Evolutionary conservation across 2,113 vertebrate genomes (phyloP).

Genomic region (Pachypanchax playfairii): DNA sequence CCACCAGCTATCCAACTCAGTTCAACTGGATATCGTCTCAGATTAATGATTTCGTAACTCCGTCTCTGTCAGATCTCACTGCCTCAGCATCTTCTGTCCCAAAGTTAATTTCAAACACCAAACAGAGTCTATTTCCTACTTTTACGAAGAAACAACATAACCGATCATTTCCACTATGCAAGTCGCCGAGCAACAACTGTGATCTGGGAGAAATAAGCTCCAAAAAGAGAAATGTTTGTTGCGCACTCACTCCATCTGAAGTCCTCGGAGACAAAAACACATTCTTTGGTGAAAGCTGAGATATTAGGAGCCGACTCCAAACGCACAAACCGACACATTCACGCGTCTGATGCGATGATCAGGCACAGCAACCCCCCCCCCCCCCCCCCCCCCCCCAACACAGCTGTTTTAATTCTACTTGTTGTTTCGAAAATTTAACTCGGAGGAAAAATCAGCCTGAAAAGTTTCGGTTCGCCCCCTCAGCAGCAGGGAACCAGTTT

Average conservation of each 20-base stretch:
- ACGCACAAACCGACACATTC: slow-evolving; percentile 8
- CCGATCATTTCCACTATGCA: background rate
- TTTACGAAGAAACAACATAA: slow-evolving; percentile 27
- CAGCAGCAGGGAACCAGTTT: slow-evolving; percentile 46
- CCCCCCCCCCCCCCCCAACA: too few species aligned
- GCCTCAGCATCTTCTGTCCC: slow-evolving; percentile 71
- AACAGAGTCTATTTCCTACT: slow-evolving; percentile 41
- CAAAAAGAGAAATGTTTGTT: slow-evolving; percentile 28
- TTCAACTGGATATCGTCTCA: slow-evolving; percentile 18
- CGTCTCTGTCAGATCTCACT: slow-evolving; percentile 63
- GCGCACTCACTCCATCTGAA: slow-evolving; percentile 75
- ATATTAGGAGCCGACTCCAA: slow-evolving; percentile 31
- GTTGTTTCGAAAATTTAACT: background rate
- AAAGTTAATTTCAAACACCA: slow-evolving; percentile 34
- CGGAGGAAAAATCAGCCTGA: background rate
- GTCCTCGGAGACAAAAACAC: slow-evolving; percentile 68
- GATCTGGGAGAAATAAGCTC: slow-evolving; percentile 13
- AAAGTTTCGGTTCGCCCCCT: slow-evolving; percentile 63
- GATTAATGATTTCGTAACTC: slow-evolving; percentile 68
- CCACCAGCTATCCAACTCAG: slow-evolving; percentile 23
- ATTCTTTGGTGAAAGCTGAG: slow-evolving; percentile 58
- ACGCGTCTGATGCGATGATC: background rate
- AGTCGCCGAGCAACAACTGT: background rate
- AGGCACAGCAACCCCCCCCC: background rate
- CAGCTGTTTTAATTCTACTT: slow-evolving; percentile 9